Conservation (phyloP, 2,797 vertebrate species). For the Silurus lanzhouensis region DNA sequence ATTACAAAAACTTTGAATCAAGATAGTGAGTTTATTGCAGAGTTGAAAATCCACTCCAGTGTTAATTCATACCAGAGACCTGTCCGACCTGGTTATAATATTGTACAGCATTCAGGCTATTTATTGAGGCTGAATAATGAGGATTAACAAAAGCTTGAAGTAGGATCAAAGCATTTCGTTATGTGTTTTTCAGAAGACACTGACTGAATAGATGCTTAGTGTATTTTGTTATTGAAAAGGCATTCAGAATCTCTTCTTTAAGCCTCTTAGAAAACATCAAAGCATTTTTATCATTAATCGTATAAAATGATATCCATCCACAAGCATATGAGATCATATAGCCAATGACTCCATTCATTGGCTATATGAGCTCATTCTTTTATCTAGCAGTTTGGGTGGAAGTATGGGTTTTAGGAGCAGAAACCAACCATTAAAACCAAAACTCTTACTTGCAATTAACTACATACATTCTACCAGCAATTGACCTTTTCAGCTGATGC, state of each 20-base stretch:
- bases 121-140: constrained; percentile 50
- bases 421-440: neutral
- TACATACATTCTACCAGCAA: constrained; percentile 18
- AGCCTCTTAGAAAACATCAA: constrained; percentile 38
- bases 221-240: constrained; percentile 36
- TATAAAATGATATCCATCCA: constrained; percentile 25
- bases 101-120: constrained; percentile 29
- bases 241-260: constrained; percentile 38
- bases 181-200: constrained; percentile 19
- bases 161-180: constrained; percentile 38
- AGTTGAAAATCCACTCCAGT: constrained; percentile 26
- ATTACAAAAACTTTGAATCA: constrained; percentile 44
- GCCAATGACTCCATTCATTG: constrained; percentile 14
- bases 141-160: constrained; percentile 47
- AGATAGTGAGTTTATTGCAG: constrained; percentile 41
- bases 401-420: constrained; percentile 9
- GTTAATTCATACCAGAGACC: constrained; percentile 34
- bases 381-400: neutral
- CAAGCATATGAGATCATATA: neutral
- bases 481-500: constrained; percentile 59
- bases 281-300: constrained; percentile 29
- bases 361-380: neutral
- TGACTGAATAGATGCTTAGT: constrained; percentile 15
- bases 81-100: constrained; percentile 48
- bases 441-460: neutral